These are phyloP conservation scores for Hypena proboscidalis DNA, from an alignment of 2,888 invertebrate species.

Conservation along the genomic window DNA sequence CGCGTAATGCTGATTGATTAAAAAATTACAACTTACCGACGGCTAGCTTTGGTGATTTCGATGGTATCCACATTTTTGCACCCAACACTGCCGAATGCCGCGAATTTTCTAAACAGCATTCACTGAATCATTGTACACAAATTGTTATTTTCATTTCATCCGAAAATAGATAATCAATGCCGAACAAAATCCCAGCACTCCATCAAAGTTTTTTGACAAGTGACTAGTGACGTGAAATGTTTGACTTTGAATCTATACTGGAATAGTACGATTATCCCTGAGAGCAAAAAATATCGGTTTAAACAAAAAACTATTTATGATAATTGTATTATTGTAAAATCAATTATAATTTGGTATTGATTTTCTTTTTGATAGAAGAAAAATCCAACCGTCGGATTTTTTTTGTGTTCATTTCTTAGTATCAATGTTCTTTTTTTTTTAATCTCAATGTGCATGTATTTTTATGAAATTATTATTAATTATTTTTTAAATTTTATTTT, in stretches of 20 bases:
- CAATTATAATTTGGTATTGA: too few species aligned
- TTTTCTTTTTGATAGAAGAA: too few species aligned
- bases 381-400: too few species aligned
- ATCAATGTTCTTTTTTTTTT: too few species aligned
- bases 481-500: too few species aligned
- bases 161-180: constrained; percentile 51
- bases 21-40: constrained; percentile 87
- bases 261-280: too few species aligned
- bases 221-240: constrained; percentile 11
- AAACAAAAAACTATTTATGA: too few species aligned
- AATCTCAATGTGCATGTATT: too few species aligned
- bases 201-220: constrained; percentile 44
- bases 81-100: constrained; percentile 22
- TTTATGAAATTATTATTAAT: too few species aligned
- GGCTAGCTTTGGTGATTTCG: constrained; percentile 90
- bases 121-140: constrained; percentile 43
- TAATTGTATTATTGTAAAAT: too few species aligned
- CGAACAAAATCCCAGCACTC: constrained; percentile 37
- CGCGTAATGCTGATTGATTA: constrained; percentile 62
- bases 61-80: constrained; percentile 89
- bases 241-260: neutral
- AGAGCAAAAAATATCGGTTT: too few species aligned
- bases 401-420: too few species aligned
- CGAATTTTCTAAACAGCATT: constrained; percentile 20
- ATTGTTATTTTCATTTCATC: constrained; percentile 46